Percentiles rank a stretch among this genome's conserved stretches.
phyloP scores from a whole-genome alignment of 2,888 invertebrate genomes.

The Empis stercorea region DNA sequence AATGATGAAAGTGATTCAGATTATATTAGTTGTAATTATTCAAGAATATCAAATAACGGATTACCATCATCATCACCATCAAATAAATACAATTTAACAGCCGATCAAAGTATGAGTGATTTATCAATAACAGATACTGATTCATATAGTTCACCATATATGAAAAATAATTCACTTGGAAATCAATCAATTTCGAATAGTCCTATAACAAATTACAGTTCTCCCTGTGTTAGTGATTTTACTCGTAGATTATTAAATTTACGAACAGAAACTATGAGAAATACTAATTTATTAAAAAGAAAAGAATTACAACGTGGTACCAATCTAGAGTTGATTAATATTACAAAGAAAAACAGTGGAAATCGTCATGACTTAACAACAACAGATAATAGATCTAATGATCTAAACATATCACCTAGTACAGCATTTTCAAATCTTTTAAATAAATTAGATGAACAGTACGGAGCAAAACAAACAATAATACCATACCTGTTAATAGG shows the following conservation, averaged over 20 bases:
- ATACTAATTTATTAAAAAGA: constrained; percentile 12
- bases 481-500: constrained; percentile 51
- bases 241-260: constrained; percentile 39
- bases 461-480: constrained; percentile 30
- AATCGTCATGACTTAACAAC: background rate
- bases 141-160: background rate
- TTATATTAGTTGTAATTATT: background rate
- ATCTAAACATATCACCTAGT: constrained; percentile 17
- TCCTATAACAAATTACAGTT: background rate
- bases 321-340: background rate
- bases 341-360: background rate
- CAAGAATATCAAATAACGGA: background rate
- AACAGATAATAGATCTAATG: background rate
- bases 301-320: background rate
- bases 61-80: background rate
- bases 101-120: background rate
- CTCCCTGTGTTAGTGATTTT: constrained; percentile 40
- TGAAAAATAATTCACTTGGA: background rate
- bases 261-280: constrained; percentile 17
- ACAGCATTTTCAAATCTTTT: constrained; percentile 18
- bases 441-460: constrained; percentile 19
- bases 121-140: background rate
- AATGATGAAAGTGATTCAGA: constrained; percentile 6
- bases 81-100: background rate
- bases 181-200: background rate